Evolutionary conservation across 2,113 vertebrate genomes (phyloP).

Genomic region (Xiphias gladius): DNA sequence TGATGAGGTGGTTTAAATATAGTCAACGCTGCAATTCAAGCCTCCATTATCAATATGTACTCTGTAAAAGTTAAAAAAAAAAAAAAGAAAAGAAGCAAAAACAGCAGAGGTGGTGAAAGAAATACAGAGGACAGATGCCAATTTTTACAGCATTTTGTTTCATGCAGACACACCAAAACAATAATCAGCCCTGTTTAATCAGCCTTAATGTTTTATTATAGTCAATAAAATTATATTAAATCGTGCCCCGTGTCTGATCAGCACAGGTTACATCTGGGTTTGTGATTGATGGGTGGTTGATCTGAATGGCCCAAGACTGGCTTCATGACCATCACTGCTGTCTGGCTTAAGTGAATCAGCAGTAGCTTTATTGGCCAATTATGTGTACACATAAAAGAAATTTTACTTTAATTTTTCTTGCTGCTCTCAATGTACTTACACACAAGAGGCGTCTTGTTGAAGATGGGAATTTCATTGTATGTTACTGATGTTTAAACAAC

Average conservation of each 20-base stretch:
- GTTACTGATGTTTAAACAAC: background rate
- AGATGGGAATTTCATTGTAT: background rate
- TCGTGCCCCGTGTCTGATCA: background rate
- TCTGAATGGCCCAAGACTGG: background rate
- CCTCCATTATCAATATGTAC: constrained; percentile 39
- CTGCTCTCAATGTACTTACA: too few relatives aligned
- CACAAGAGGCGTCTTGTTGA: too few relatives aligned
- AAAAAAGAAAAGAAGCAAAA: background rate
- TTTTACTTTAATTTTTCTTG: too few relatives aligned
- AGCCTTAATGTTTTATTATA: background rate
- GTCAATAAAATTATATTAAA: background rate
- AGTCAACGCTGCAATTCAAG: constrained; percentile 52
- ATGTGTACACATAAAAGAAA: too few relatives aligned
- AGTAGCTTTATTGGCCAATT: too few relatives aligned
- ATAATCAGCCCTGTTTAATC: constrained; percentile 4
- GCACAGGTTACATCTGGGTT: background rate
- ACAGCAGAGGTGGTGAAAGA: background rate
- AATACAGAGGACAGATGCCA: background rate
- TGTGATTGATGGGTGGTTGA: background rate
- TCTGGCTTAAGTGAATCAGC: background rate
- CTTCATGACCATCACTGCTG: background rate
- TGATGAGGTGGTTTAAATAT: constrained; percentile 79
- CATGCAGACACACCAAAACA: background rate
- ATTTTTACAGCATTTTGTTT: background rate
- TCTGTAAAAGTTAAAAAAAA: background rate